Percentiles rank a stretch among this genome's conserved stretches.
Conservation (phyloP, 2,888 invertebrate species). For the Chalcis sispes region DNA sequence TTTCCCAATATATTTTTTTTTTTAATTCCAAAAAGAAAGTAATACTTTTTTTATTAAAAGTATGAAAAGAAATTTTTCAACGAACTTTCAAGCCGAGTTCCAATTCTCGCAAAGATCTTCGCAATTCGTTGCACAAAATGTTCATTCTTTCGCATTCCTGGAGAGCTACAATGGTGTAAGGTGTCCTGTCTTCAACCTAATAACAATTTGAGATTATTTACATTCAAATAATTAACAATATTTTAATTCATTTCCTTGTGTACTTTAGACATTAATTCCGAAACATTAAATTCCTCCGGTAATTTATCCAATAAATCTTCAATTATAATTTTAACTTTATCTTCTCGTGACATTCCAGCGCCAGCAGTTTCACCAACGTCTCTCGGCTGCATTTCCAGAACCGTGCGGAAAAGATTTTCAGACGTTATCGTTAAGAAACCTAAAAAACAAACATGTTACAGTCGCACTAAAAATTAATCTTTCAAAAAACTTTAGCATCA, state of each 20-base stretch:
- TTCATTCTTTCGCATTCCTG: slow-evolving; percentile 98
- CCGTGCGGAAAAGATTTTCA: slow-evolving; percentile 88
- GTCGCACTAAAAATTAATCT: background rate
- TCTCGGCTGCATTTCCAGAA: slow-evolving; percentile 94
- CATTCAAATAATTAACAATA: background rate
- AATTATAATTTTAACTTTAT: slow-evolving; percentile 81
- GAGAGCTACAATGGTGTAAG: slow-evolving; percentile 93
- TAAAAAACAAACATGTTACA: slow-evolving; percentile 45
- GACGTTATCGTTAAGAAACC: slow-evolving; percentile 89
- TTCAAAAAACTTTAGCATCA: background rate
- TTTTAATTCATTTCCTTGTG: background rate
- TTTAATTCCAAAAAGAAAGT: too few species aligned
- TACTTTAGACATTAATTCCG: slow-evolving; percentile 88
- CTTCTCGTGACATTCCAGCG: slow-evolving; percentile 86
- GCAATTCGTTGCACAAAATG: slow-evolving; percentile 87
- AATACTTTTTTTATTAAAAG: too few species aligned
- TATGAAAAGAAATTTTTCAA: too few species aligned
- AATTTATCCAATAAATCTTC: slow-evolving; percentile 93
- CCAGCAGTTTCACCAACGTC: slow-evolving; percentile 85
- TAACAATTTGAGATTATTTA: background rate
- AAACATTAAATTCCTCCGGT: slow-evolving; percentile 91
- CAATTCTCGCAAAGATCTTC: slow-evolving; percentile 88
- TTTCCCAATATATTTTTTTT: background rate
- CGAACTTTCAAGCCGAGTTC: slow-evolving; percentile 91
- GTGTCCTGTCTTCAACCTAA: slow-evolving; percentile 88